These are phyloP conservation scores for Noctilio leporinus DNA, from an alignment of 2,113 vertebrate species.

Conservation along the genomic window DNA sequence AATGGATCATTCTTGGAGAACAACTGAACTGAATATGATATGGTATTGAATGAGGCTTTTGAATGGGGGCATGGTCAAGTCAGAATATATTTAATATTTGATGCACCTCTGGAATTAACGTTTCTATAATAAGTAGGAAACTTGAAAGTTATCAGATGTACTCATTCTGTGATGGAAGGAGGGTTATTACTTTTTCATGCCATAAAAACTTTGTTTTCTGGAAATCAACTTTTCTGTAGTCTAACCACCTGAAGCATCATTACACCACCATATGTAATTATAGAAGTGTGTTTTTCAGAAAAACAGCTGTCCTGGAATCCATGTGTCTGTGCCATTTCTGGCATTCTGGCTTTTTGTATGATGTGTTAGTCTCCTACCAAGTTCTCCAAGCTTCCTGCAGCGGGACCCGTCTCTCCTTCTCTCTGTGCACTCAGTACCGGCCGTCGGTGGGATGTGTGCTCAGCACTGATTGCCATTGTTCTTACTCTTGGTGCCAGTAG, in stretches of 20 bases:
- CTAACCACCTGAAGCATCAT: background rate
- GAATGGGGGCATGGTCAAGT: background rate
- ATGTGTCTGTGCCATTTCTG: background rate
- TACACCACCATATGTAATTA: background rate
- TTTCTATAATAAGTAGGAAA: background rate
- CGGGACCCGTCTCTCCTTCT: background rate
- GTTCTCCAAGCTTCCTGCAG: background rate
- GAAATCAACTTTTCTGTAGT: background rate
- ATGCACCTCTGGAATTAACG: background rate
- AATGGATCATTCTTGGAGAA: background rate
- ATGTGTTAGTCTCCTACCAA: background rate
- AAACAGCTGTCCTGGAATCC: background rate
- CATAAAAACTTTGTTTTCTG: background rate
- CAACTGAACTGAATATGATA: background rate
- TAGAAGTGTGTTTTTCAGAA: background rate
- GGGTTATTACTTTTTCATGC: background rate
- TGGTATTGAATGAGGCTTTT: background rate
- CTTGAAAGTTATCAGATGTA: background rate
- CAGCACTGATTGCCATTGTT: background rate
- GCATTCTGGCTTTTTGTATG: background rate
- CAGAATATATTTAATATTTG: background rate
- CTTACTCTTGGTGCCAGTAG: background rate
- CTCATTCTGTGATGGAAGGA: background rate
- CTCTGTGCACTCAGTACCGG: background rate
- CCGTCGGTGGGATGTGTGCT: background rate